Base-by-base conservation (phyloP, 2,888 invertebrate genomes). In the Choreutis nemorana region DNA sequence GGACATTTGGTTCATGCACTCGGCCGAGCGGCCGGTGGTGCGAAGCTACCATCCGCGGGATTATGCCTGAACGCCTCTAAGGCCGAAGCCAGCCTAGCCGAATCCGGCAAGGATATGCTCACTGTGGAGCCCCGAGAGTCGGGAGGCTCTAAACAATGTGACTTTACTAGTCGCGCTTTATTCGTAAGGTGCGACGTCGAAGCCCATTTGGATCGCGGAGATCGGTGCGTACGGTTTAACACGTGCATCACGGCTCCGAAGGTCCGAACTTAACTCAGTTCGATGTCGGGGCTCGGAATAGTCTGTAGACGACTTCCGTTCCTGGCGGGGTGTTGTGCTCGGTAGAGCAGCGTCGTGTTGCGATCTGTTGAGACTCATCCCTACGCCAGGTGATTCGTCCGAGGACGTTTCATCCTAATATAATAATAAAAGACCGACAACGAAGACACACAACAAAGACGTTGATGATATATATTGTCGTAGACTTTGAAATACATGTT, bases 311-410 rank as follows among this genome's bases (percentile, higher is more conserved):
- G 81, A 83, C 81, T 78, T 80, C 63, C 57, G 67, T 81, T 71
- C 78, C 71, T 68, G 81, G 77, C 82, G 71, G 80, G 81, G 81
- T 81, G 77, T 81, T 77, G 81, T 81, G 81, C 65, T 60, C 77
- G 70, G 79, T 77, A 81, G 80, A 81, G 81, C 78, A 78, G 81
- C 71, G 66, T 46, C 72, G 70, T 64, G 70, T 73, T 82, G 81
- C 81, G 77, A 83, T 81, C 80, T 75, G 75, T 81, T 83, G 81
- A 82, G 81, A 81, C 81, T 81, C 61, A 70, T 68, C 80, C 79
- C 66, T 60, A 44, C 42, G 63, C 59, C 58, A 58, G n/a, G n/a
- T n/a, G n/a, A n/a, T n/a, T n/a, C n/a, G n/a, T n/a, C n/a, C n/a
- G n/a, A n/a, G n/a, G n/a, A n/a, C n/a, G n/a, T n/a, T n/a, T n/a